Evolutionary conservation across 2,113 vertebrate species (phyloP), one percentile per base, ranked within the genome.

Genomic region (Gallinago jamesoni): DNA sequence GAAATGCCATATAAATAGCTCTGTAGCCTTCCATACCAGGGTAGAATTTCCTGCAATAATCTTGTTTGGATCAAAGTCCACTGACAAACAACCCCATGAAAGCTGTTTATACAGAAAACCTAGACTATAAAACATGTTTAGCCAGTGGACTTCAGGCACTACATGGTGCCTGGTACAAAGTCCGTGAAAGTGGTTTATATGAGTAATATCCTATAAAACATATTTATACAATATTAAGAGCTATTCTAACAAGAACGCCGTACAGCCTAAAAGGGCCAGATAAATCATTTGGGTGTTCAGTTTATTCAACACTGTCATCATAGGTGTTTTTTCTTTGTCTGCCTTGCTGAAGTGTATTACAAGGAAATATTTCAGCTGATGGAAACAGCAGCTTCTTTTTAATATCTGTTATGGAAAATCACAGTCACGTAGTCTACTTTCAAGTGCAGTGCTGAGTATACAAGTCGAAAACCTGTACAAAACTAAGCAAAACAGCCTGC

Each of bases 21-120:
- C 76, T 82, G 90, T 93, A 92, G 80, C 92, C 76, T 87, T 84
- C 52, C 80, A 68, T 9, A 56, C 22, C 0, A 0, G 68, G 76
- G 33, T 88, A 84, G 76, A 94, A 92, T 96, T 96, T 96, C 90
- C 82, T 95, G 86, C 60, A 93, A 75, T 94, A 87, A 93, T 56
- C 43, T 93, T 88, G 48, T 75, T 94, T 89, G 53, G 64, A 72
- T 75, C 88, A 84, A 92, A 95, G 93, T 92, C 63, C 75, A 37
- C 76, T 81, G 83, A 81, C 64, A 92, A 95, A 90, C 82, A 88
- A 52, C 19, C 33, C 37, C 22, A 14, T 87, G 77, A 96, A 91
- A 94, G 66, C 73, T 96, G 56, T 89, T 95, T 94, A 74, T 78
- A 79, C 50, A 91, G 68, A 93, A 95, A 96, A 55, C 23, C 48